These are phyloP conservation scores for Hydropsyche betteni DNA, from an alignment of 2,888 invertebrate genomes.

Conservation along the genomic window DNA sequence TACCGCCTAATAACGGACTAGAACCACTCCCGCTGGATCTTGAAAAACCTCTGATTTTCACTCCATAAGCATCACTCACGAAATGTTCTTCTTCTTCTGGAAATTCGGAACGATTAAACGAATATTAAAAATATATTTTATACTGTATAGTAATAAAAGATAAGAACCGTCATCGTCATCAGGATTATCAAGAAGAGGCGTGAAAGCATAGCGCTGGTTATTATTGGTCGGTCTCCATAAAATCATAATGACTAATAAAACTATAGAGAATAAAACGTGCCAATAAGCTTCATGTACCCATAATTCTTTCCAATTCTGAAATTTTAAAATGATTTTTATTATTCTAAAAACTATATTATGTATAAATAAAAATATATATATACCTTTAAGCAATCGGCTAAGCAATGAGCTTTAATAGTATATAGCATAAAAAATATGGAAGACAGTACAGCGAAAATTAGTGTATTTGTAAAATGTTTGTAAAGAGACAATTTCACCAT, in stretches of 20 bases:
- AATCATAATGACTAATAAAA: constrained; percentile 91
- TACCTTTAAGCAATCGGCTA: constrained; percentile 79
- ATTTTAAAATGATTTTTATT: constrained; percentile 39
- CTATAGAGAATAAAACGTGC: constrained; percentile 90
- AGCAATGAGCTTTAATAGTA: constrained; percentile 83
- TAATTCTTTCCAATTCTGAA: constrained; percentile 85
- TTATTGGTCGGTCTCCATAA: constrained; percentile 96
- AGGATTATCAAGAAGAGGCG: constrained; percentile 85
- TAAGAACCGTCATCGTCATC: constrained; percentile 77
- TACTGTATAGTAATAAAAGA: background rate
- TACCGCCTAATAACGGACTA: constrained; percentile 32
- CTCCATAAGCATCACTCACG: constrained; percentile 87
- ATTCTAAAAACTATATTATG: constrained; percentile 27
- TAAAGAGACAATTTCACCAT: constrained; percentile 89
- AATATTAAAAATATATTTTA: background rate
- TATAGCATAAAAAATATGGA: constrained; percentile 94
- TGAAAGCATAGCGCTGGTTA: constrained; percentile 94
- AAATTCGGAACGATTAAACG: constrained; percentile 40
- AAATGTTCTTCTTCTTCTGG: constrained; percentile 84
- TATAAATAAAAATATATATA: constrained; percentile 55
- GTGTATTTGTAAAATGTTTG: constrained; percentile 92
- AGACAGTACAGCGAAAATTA: constrained; percentile 89
- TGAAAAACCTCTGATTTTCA: constrained; percentile 73
- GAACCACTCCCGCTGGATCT: constrained; percentile 55
- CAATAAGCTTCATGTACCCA: constrained; percentile 97